Conservation (phyloP, 1,140 invertebrate genomes). For the Drosophila nasuta region DNA sequence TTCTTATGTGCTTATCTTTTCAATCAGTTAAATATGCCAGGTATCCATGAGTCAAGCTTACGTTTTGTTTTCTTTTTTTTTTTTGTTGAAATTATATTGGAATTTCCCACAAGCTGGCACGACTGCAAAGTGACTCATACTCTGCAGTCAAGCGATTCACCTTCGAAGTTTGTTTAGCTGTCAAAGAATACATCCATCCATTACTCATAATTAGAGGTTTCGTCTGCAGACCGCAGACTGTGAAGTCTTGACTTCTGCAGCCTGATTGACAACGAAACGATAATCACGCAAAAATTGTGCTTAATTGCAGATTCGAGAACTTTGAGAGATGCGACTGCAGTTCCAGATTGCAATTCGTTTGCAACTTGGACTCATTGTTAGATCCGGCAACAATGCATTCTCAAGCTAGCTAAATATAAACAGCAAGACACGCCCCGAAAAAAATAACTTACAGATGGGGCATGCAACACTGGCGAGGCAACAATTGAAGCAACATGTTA, state of each 20-base stretch:
- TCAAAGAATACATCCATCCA: conserved; percentile 40
- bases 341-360: conserved; percentile 8
- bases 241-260: background rate
- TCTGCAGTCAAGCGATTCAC: conserved; percentile 5
- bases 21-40: background rate
- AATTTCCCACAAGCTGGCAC: conserved; percentile 12
- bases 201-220: conserved; percentile 48
- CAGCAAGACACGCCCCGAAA: background rate
- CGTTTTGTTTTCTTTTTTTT: background rate
- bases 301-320: conserved; percentile 22
- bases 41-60: background rate
- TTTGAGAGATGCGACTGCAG: conserved; percentile 28
- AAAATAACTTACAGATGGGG: background rate
- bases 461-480: conserved; percentile 11
- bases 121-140: conserved; percentile 29
- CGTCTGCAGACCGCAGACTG: conserved; percentile 11
- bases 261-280: conserved; percentile 52
- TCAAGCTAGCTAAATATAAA: conserved; percentile 8
- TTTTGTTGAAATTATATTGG: conserved; percentile 17
- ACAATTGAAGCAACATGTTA: conserved; percentile 17
- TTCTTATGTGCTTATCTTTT: too few species aligned
- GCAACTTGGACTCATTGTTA: conserved; percentile 31
- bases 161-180: conserved; percentile 19
- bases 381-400: conserved; percentile 35
- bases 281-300: conserved; percentile 38